phyloP scores from a whole-genome alignment of 1,140 invertebrate species.

The Dinothrombium tinctorium region DNA sequence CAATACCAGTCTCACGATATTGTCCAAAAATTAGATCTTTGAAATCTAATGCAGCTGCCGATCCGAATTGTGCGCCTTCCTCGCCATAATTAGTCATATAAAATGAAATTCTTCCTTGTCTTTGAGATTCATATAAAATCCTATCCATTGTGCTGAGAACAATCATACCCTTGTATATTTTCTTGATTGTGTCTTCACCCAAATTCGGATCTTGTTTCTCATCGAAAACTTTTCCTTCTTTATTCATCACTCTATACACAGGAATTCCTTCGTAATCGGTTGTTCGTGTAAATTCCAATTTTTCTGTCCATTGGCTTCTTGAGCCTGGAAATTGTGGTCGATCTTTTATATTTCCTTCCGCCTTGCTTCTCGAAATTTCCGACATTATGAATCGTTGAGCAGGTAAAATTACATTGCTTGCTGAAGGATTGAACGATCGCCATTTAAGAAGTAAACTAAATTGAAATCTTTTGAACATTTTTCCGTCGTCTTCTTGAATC shows the following conservation, averaged over 20 bases:
- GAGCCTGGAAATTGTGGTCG: slow-evolving; percentile 27
- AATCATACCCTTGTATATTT: slow-evolving; percentile 73
- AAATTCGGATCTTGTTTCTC: slow-evolving; percentile 29
- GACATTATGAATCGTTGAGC: too few relatives aligned
- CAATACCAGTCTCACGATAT: slow-evolving; percentile 66
- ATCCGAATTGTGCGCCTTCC: slow-evolving; percentile 77
- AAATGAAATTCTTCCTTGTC: too few relatives aligned
- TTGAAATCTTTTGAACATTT: too few relatives aligned
- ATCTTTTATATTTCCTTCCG: too few relatives aligned
- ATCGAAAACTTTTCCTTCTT: slow-evolving; percentile 26
- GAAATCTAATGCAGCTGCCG: slow-evolving; percentile 58
- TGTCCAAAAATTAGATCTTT: slow-evolving; percentile 78
- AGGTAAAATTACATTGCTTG: too few relatives aligned
- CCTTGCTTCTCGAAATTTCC: too few relatives aligned
- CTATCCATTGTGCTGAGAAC: slow-evolving; percentile 79
- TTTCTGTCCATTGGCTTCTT: slow-evolving; percentile 26
- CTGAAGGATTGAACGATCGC: too few relatives aligned
- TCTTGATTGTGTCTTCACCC: slow-evolving; percentile 36
- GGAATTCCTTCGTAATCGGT: slow-evolving; percentile 28
- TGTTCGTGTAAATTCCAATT: slow-evolving; percentile 28
- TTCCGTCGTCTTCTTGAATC: too few relatives aligned
- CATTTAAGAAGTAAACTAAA: too few relatives aligned
- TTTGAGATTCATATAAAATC: slow-evolving; percentile 89
- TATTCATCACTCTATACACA: slow-evolving; percentile 31
- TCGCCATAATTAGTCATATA: slow-evolving; percentile 97